Evolutionary conservation across 2,113 vertebrate genomes (phyloP).

Genomic region (Neopipo cinnamomea): DNA sequence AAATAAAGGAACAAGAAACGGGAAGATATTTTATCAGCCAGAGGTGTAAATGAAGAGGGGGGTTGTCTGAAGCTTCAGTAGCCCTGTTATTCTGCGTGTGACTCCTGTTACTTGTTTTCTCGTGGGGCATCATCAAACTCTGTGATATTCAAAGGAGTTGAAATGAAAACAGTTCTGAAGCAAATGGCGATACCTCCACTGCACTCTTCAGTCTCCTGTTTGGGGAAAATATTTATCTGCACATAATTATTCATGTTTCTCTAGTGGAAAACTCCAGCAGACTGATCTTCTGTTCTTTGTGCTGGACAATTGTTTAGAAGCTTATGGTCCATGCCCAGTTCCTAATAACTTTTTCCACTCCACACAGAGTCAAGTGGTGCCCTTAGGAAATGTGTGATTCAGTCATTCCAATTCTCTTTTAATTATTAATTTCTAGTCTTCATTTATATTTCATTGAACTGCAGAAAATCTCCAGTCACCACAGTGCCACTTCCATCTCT

Average conservation of each 20-base stretch:
- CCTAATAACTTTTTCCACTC: conserved; percentile 23
- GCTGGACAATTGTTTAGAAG: background rate
- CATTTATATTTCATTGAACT: conserved; percentile 13
- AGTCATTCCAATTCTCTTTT: background rate
- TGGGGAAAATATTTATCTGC: background rate
- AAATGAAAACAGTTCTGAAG: background rate
- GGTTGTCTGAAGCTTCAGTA: background rate
- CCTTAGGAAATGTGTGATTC: conserved; percentile 22
- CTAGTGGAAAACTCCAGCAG: background rate
- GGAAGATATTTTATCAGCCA: background rate
- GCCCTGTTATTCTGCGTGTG: background rate
- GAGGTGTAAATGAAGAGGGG: background rate
- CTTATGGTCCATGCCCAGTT: conserved; percentile 12
- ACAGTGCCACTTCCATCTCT: conserved; percentile 16
- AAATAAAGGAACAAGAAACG: background rate
- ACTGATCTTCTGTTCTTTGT: background rate
- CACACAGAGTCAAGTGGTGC: background rate
- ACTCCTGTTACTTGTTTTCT: background rate
- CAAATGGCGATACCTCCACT: background rate
- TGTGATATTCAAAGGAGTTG: background rate
- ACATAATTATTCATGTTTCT: background rate
- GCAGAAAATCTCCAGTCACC: conserved; percentile 22
- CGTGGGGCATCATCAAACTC: background rate
- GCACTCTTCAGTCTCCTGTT: background rate
- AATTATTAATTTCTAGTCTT: conserved; percentile 34